Percentiles rank a stretch among this genome's conserved stretches.
Conservation (phyloP, 2,888 invertebrate genomes). For the Amaurobius ferox region DNA sequence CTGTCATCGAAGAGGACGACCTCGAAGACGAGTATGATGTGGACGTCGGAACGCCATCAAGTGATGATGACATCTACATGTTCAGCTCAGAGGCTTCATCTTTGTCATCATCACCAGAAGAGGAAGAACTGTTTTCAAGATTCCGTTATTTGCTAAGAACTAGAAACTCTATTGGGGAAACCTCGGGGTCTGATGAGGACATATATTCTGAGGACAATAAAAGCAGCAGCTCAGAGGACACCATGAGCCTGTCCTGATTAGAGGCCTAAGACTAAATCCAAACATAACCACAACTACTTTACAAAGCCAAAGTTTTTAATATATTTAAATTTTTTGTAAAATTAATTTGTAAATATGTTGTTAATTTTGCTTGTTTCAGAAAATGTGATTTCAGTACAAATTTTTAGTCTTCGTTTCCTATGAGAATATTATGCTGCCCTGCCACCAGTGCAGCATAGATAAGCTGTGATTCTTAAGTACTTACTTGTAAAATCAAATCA, state of each 20-base stretch:
- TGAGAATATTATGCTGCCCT: no score
- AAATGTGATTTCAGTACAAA: no score
- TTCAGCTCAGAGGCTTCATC: conserved; percentile 43
- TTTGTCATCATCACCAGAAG: conserved; percentile 38
- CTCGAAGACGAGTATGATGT: conserved; percentile 72
- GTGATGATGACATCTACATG: conserved; percentile 47
- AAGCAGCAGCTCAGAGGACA: conserved; percentile 1
- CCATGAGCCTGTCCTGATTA: neutral
- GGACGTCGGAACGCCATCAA: conserved; percentile 45
- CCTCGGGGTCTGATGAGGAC: conserved; percentile 51
- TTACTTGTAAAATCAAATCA: no score
- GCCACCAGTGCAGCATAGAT: no score
- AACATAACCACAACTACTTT: neutral
- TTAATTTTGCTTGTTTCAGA: neutral
- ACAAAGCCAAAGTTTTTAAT: conserved; percentile 7
- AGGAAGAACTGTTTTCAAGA: conserved; percentile 35
- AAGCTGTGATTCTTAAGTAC: no score
- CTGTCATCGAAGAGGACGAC: conserved; percentile 77
- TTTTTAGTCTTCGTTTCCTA: no score
- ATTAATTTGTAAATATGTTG: conserved; percentile 5
- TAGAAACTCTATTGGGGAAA: conserved; percentile 40
- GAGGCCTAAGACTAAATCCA: neutral
- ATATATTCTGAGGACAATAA: conserved; percentile 35
- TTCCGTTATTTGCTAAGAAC: conserved; percentile 18
- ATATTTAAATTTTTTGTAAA: conserved; percentile 9